Percentiles rank a stretch among this genome's conserved stretches.
These are phyloP conservation scores for Chaetophractus vellerosus DNA, from an alignment of 2,797 vertebrate species.

Conservation along the genomic window DNA sequence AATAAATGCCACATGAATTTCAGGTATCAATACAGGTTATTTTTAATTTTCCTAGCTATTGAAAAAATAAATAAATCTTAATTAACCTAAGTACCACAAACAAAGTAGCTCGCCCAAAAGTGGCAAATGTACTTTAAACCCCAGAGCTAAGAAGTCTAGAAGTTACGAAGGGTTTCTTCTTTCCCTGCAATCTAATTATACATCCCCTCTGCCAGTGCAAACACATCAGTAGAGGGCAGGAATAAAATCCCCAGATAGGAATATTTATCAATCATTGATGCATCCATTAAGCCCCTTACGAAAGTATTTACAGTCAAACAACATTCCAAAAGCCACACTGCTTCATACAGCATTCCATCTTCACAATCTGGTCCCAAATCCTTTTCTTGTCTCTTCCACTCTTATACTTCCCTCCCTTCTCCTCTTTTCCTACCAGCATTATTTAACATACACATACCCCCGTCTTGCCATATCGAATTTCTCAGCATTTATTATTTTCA, in stretches of 20 bases:
- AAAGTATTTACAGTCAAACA: accelerated
- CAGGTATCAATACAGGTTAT: neutral
- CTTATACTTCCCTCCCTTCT: neutral
- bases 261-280: accelerated
- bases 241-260: accelerated
- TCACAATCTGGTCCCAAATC: no score
- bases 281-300: accelerated
- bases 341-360: accelerated
- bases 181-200: accelerated
- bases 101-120: neutral
- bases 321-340: neutral
- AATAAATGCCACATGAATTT: neutral
- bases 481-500: neutral
- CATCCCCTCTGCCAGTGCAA: accelerated
- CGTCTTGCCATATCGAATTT: no score
- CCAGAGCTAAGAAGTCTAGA: accelerated
- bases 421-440: accelerated
- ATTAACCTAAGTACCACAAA: neutral
- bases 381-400: neutral
- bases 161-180: neutral
- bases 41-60: constrained; percentile 46
- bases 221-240: accelerated
- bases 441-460: accelerated
- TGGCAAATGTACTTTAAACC: neutral
- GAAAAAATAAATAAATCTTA: constrained; percentile 53